These are phyloP conservation scores for Astropecten irregularis DNA, from an alignment of 53 echinoderm and acorn worm genomes.

Conservation along the genomic window DNA sequence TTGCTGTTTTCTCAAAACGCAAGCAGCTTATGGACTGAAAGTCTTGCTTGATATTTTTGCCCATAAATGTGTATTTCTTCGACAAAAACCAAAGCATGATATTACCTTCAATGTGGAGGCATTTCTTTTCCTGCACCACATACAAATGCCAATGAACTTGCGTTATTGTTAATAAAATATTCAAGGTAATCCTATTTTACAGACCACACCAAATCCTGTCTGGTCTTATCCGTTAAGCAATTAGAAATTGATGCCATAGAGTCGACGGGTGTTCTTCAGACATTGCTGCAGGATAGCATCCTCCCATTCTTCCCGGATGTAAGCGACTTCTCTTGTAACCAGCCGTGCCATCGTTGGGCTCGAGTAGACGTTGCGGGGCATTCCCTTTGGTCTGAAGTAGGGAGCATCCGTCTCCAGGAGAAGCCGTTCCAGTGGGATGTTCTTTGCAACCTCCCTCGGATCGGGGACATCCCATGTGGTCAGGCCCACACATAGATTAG, in stretches of 20 bases:
- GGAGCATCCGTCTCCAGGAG: slow-evolving; percentile 19
- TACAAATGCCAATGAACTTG: too few species aligned
- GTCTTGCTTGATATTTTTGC: too few species aligned
- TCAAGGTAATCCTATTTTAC: too few species aligned
- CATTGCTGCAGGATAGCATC: not conserved
- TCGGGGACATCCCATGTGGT: not conserved
- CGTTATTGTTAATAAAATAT: too few species aligned
- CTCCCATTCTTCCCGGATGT: not conserved
- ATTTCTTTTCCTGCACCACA: too few species aligned
- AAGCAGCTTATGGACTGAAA: too few species aligned
- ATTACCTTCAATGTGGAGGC: too few species aligned
- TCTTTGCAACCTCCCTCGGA: not conserved
- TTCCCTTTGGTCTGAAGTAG: not conserved
- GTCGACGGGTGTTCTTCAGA: not conserved
- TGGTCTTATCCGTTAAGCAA: too few species aligned
- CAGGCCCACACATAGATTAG: not conserved
- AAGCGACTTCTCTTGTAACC: not conserved
- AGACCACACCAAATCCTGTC: too few species aligned
- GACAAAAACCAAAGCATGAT: too few species aligned
- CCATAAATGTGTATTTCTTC: too few species aligned
- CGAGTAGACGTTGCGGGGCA: not conserved
- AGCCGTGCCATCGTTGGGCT: not conserved
- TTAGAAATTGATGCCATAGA: not conserved
- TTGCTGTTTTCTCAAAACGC: too few species aligned
- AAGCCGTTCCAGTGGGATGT: not conserved